Base-by-base conservation (phyloP, 2,797 vertebrate genomes). In the Rallus crepitans region DNA sequence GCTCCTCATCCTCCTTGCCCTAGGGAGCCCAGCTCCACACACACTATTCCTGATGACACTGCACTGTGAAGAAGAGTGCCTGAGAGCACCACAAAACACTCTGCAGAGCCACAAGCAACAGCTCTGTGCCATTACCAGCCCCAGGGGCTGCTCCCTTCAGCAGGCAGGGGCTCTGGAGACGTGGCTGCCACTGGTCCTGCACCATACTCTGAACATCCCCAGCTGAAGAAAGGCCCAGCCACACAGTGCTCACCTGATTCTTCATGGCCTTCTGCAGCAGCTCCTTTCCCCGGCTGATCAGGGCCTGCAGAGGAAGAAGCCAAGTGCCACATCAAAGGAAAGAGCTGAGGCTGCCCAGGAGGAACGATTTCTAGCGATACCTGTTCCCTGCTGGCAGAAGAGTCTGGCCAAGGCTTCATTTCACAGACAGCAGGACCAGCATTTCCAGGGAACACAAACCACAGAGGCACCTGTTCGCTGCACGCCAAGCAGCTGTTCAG, bases 191-290 rank as follows among this genome's bases (percentile, higher is more conserved):
- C 66, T 25, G 70, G 20, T 50, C 85, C 65, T 45, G 69, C 70
- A 31, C 39, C 15, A 66, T 52, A 15, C 80, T 69, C 11, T 24
- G 70, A 79, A 50, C 55, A 13, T 21, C 33, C 23, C 64, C 80
- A 59, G 76, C 53, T 57, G 37, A 15, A 73, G 20, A 37, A 82
- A 66, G 73, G 39, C 52, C 33, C 11, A 2, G 13, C 64, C 60
- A 35, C 23, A 6, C 1, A 11, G 66, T 80, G 97, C 98, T 98
- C 93, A 99, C 99, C 92, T 98, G 98, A 84, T 98, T 99, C 93
- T 97, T 98, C 77, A 99, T 99, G 79, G 98, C 99, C 97, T 98
- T 99, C 98, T 98, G 98, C 70, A 99, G 97, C 37, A 99, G 96
- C n/a, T 98, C 98, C 95, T 98, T 99, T 14, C 99, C 99, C 69